Evolutionary conservation across 1,140 invertebrate genomes (phyloP), one percentile per base, ranked within the genome.

Genomic region (Solenopsis invicta): DNA sequence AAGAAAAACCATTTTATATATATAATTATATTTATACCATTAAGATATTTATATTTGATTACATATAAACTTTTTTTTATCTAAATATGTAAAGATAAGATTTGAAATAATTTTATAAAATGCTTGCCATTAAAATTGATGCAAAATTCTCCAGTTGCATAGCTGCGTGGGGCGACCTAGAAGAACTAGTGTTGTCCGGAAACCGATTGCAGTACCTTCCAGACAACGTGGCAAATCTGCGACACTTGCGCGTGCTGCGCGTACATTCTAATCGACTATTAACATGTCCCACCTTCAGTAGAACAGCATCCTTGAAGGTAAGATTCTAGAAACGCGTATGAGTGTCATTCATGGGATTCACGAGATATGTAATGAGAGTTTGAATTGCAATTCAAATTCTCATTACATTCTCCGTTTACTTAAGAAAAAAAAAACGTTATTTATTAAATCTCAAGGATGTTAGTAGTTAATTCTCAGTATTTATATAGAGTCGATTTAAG

Each of bases 261-360:
- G 97, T 98, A 18, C 98, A 98, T 94, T 98, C 98, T 2, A 98
- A 98, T 94, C 96, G 97, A 86, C 95, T 98, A 66, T 95, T 97
- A 66, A 96, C 96, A 62, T 97, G 97, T 64, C 98, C 98, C 2
- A 97, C 96, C 91, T 96, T 98, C 90, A 97, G 97, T 18, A 97
- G 97, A 94, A 96, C 97, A 89, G 94, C 96, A 21, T 97, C 97
- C 16, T 95, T 98, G 13, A 97, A 97, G 96, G 96, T 96, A 92
- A 94, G 62, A 41, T 18, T 54, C 4, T 29, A 66, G 1, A 13
- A 69, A 54, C 48, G 24, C 4, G 12, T 8, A 54, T 1, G 13
- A 80, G 41, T 48, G 24, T 78, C 4, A 59, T 50, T 50, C 9
- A 56, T 56, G 6, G 37, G 50, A 78, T 29, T 29, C 29, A 21